Conservation (phyloP, 2,888 invertebrate genomes). For the Chirona hameri region DNA sequence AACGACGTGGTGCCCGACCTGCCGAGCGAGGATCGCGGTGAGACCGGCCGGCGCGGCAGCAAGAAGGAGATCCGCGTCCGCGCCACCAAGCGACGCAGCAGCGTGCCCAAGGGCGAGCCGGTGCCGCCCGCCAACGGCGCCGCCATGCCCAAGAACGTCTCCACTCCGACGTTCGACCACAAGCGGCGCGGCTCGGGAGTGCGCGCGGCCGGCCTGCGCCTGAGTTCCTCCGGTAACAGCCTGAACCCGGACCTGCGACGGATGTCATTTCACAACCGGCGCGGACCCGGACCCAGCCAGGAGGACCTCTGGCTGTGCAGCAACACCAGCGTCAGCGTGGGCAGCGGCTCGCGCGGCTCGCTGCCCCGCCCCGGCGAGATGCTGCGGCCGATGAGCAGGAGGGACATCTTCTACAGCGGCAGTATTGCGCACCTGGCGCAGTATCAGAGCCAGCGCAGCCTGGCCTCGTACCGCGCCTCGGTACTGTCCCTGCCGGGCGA, state of each 20-base stretch:
- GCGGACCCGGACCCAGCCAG: background rate
- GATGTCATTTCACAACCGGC: conserved; percentile 25
- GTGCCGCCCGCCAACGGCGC: background rate
- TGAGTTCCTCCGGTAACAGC: conserved; percentile 5
- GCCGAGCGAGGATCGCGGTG: background rate
- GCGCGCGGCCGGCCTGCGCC: background rate
- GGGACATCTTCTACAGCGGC: conserved; percentile 68
- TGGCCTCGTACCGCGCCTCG: conserved; percentile 85
- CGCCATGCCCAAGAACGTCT: conserved; percentile 1
- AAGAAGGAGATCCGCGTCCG: background rate
- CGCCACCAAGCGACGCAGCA: background rate
- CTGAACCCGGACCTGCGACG: conserved; percentile 24
- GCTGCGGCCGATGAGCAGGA: conserved; percentile 41
- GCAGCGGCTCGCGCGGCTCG: conserved; percentile 3
- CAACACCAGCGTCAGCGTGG: conserved; percentile 10
- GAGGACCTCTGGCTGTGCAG: conserved; percentile 30
- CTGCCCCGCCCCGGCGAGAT: conserved; percentile 36
- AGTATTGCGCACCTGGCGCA: conserved; percentile 90
- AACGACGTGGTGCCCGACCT: conserved; percentile 30
- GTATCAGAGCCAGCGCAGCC: conserved; percentile 85
- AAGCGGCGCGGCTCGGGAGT: conserved; percentile 27
- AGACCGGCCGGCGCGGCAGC: background rate
- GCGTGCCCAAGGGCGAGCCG: background rate
- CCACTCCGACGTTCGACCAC: background rate
- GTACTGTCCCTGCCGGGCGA: conserved; percentile 72